Percentiles rank a stretch among this genome's conserved stretches.
These are phyloP conservation scores for Tamandua tetradactyla DNA, from an alignment of 2,797 vertebrate species.

Conservation along the genomic window DNA sequence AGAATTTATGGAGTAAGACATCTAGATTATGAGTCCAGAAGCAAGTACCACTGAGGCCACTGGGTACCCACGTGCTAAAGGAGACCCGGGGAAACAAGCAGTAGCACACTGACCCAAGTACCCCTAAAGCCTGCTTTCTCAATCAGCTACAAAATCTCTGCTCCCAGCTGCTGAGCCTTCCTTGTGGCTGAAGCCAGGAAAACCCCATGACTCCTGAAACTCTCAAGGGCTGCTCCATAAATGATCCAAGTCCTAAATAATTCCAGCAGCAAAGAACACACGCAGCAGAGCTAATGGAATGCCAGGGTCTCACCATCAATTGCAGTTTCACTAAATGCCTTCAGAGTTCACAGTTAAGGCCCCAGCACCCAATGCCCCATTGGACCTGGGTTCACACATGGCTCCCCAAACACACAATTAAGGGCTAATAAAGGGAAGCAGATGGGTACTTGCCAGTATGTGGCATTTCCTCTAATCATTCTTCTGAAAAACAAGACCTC, in stretches of 20 bases:
- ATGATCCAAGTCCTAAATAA: neutral
- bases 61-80: neutral
- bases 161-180: too few relatives aligned
- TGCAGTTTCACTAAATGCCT: neutral
- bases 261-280: neutral
- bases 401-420: neutral
- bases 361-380: neutral
- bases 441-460: neutral
- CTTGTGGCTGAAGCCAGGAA: rapidly evolving
- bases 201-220: neutral
- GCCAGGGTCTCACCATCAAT: neutral
- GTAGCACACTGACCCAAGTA: neutral
- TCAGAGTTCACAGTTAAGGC: neutral
- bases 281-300: neutral
- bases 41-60: neutral
- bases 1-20: neutral
- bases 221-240: neutral
- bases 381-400: neutral
- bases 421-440: neutral
- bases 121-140: neutral
- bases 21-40: neutral
- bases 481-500: neutral
- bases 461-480: neutral
- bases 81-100: neutral
- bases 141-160: neutral